Evolutionary conservation across 2,888 invertebrate genomes (phyloP).

Genomic region (Tholera decimalis): DNA sequence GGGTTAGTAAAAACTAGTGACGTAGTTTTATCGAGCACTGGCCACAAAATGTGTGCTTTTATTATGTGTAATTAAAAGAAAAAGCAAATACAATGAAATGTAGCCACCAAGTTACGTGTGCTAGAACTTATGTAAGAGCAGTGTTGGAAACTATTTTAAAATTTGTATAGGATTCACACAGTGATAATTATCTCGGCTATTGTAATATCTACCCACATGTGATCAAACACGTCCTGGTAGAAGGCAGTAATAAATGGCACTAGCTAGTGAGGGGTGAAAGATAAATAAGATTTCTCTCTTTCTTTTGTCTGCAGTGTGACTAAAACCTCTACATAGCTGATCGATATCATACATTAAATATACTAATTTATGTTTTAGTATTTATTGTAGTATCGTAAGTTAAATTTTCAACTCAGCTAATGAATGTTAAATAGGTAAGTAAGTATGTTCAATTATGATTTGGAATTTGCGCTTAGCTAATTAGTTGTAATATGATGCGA

Average conservation of each 20-base stretch:
- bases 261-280: slow-evolving; percentile 18
- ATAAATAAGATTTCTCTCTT: slow-evolving; percentile 28
- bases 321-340: not conserved
- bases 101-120: slow-evolving; percentile 62
- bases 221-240: slow-evolving; percentile 32
- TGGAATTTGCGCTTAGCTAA: not conserved
- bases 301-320: slow-evolving; percentile 8
- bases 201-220: slow-evolving; percentile 59
- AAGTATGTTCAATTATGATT: not conserved
- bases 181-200: slow-evolving; percentile 60
- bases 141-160: slow-evolving; percentile 65
- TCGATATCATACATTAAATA: not conserved
- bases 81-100: slow-evolving; percentile 57
- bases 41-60: slow-evolving; percentile 56
- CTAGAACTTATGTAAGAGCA: slow-evolving; percentile 56
- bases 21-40: slow-evolving; percentile 54
- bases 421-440: not conserved
- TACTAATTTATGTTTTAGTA: not conserved
- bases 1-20: slow-evolving; percentile 49
- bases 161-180: slow-evolving; percentile 69
- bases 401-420: not conserved
- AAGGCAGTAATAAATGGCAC: slow-evolving; percentile 33
- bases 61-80: slow-evolving; percentile 64
- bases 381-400: not conserved
- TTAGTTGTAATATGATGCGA: not conserved